Evolutionary conservation across 2,113 vertebrate genomes (phyloP).

Genomic region (Bubo bubo): DNA sequence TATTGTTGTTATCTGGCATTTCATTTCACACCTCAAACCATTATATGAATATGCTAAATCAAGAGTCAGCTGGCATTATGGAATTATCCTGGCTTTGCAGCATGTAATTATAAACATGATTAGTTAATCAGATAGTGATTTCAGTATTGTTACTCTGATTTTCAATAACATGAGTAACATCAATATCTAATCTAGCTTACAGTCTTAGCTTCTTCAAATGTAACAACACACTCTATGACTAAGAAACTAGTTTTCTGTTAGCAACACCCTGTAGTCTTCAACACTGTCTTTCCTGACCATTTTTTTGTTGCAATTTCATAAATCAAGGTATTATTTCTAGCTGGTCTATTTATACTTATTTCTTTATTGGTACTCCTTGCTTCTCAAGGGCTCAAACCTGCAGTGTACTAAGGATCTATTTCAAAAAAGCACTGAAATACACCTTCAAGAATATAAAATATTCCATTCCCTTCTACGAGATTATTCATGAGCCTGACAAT

Average conservation of each 20-base stretch:
- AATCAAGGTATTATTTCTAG: not conserved
- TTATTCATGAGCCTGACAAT: not conserved
- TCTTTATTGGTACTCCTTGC: not conserved
- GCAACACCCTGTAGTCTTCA: not conserved
- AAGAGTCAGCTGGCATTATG: not conserved
- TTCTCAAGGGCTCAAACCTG: not conserved
- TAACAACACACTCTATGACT: not conserved
- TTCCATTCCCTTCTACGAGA: not conserved
- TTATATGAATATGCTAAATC: not conserved
- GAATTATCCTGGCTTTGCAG: not conserved
- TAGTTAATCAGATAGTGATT: slow-evolving; percentile 19
- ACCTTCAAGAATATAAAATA: not conserved
- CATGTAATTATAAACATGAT: not conserved
- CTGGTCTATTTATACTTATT: not conserved
- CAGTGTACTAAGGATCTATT: not conserved
- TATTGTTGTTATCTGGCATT: not conserved
- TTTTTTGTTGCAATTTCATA: not conserved
- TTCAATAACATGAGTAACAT: not conserved
- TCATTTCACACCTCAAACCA: not conserved
- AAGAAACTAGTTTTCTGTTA: not conserved
- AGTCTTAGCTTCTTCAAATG: not conserved
- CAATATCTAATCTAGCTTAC: slow-evolving; percentile 1
- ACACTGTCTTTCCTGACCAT: not conserved
- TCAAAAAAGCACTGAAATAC: not conserved
- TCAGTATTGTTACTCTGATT: slow-evolving; percentile 6